Evolutionary conservation across 1,140 invertebrate genomes (phyloP).

Genomic region (Asobara japonica): DNA sequence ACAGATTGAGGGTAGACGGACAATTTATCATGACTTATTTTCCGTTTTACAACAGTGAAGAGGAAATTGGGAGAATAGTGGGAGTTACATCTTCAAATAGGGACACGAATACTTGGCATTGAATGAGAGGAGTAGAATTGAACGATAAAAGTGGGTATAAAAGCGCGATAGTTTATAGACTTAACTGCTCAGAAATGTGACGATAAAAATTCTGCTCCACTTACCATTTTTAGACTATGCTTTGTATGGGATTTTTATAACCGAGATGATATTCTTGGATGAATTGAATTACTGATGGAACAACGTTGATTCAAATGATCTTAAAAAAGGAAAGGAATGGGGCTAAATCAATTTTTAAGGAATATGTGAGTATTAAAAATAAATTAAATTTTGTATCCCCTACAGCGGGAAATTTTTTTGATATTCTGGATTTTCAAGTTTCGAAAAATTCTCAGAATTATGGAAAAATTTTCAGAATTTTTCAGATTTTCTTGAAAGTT

Average conservation of each 20-base stretch:
- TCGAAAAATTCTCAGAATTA: too few species aligned
- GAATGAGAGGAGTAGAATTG: constrained; percentile 1
- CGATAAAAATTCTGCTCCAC: neutral
- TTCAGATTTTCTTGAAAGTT: too few species aligned
- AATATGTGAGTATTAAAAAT: too few species aligned
- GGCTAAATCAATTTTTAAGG: too few species aligned
- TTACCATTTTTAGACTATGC: neutral
- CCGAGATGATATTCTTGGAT: neutral
- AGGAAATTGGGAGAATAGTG: neutral
- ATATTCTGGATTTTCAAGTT: too few species aligned
- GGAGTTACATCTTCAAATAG: neutral
- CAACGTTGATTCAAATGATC: neutral
- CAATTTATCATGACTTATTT: neutral
- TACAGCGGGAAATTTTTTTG: too few species aligned
- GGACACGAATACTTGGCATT: neutral
- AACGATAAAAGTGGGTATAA: neutral
- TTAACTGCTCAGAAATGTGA: neutral
- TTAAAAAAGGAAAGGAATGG: too few species aligned
- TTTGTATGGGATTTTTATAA: neutral
- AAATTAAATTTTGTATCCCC: too few species aligned
- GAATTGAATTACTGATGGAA: neutral
- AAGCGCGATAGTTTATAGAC: neutral
- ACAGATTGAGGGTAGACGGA: neutral
- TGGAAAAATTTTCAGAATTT: too few species aligned
- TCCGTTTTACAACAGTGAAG: neutral